Conservation (phyloP, 2,113 vertebrate genomes). For the Antechinus stuartii region DNA sequence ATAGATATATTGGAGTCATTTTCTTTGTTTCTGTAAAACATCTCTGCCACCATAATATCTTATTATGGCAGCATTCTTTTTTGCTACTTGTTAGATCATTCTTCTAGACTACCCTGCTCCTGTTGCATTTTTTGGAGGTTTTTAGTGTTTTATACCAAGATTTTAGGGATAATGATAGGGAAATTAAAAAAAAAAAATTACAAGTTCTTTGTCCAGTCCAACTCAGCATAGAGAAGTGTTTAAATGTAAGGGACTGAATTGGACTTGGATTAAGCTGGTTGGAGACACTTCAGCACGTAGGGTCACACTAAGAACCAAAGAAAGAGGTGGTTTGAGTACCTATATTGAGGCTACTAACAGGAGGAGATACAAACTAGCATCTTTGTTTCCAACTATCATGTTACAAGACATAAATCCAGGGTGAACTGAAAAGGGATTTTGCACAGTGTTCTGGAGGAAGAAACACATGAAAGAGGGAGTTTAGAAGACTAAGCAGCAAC, state of each 20-base stretch:
- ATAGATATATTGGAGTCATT: not conserved
- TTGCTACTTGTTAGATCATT: not conserved
- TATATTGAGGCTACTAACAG: not conserved
- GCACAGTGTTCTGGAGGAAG: not conserved
- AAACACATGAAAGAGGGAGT: not conserved
- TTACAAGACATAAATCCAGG: not conserved
- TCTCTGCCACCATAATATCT: not conserved
- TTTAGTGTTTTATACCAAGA: not conserved
- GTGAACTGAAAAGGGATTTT: not conserved
- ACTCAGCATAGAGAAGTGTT: not conserved
- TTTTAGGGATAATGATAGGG: not conserved
- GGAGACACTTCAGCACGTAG: accelerated
- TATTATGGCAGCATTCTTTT: not conserved
- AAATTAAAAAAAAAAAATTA: no score
- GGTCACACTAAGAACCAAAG: not conserved
- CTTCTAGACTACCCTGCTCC: not conserved
- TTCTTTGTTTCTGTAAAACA: not conserved
- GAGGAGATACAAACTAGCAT: not conserved
- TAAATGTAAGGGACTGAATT: not conserved
- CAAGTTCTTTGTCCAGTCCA: not conserved
- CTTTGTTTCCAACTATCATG: not conserved
- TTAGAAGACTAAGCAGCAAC: not conserved
- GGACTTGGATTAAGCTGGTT: not conserved
- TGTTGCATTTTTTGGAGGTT: not conserved
- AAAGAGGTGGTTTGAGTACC: not conserved